Conservation (phyloP, 2,888 invertebrate species). For the Cheiracanthium punctorium region DNA sequence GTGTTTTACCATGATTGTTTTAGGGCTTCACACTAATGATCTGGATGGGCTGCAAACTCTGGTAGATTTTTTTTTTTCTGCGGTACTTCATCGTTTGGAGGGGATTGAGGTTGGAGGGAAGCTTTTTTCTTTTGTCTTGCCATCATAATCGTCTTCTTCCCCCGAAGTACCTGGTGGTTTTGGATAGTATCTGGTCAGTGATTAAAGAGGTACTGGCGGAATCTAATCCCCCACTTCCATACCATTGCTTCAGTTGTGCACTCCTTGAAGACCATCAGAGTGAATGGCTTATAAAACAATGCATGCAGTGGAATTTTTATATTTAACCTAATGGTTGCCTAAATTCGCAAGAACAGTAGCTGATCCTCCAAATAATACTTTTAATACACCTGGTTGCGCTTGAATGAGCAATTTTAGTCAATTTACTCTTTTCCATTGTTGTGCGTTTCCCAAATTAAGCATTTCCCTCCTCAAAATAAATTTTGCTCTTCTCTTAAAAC, state of each 20-base stretch:
- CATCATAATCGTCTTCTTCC: background rate
- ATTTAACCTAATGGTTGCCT: no score
- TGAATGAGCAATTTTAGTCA: no score
- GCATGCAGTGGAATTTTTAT: no score
- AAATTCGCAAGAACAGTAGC: no score
- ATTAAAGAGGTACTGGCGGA: background rate
- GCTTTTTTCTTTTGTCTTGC: background rate
- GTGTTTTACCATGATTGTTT: constrained; percentile 29
- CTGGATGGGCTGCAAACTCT: background rate
- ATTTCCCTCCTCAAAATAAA: no score
- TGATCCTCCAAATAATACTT: no score
- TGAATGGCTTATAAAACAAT: background rate
- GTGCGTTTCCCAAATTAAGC: no score
- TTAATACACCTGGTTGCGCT: no score
- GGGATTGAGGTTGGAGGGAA: constrained; percentile 17
- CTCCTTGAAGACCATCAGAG: background rate
- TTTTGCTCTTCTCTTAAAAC: no score
- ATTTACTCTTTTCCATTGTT: no score
- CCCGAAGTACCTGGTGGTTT: background rate
- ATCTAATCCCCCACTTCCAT: background rate
- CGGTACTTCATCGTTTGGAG: background rate
- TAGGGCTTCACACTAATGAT: constrained; percentile 16
- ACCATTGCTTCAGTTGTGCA: background rate
- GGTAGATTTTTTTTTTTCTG: background rate
- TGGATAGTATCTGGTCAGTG: background rate